Evolutionary conservation across 1,140 invertebrate genomes (phyloP), one percentile per base, ranked within the genome.

Genomic region (Scaptomyza montana): DNA sequence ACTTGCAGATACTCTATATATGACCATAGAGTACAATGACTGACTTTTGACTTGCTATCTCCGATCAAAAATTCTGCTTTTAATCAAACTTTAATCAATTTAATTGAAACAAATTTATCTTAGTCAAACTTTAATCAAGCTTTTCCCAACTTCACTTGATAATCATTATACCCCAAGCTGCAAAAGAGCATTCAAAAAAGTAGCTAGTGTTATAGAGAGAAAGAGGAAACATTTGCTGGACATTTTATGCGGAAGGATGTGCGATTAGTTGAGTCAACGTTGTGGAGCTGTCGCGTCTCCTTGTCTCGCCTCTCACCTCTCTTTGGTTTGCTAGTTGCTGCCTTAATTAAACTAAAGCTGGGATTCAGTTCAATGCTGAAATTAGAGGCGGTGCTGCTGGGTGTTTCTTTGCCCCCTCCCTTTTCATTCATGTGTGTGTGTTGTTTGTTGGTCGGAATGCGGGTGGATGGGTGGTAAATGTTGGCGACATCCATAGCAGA

Each of bases 331-430:
- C 76, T 89, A 77, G 84, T 84, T 89, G 84, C 89, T 89, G 84
- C 82, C 84, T 87, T 89, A 89, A 89, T 89, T 89, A 89, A 89
- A 89, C 84, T 89, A 89, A 89, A 89, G 85, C 84, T 80, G 70
- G 84, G 79, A 65, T 75, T 89, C 79, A 67, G 84, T 89, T 87
- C 82, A 76, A 89, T 87, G 82, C 79, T 89, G 77, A 89, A 89
- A 89, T 80, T 89, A 89, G 85, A 89, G 84, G 84, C 80, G 77
- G 70, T 70, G 5, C 53, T 71, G 60, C 51, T 77, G 72, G n/a
- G n/a, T n/a, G n/a, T 87, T 72, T 57, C 43, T 59, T 46, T 39
- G 13, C 50, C 19, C 9, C 47, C 19, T 54, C 33, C 8, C 33
- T 9, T 9, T 9, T 7, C 8, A 6, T 9, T 9, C 33, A 36